Percentiles rank a stretch among this genome's conserved stretches.
Evolutionary conservation across 2,797 vertebrate genomes (phyloP).

Genomic region (Alauda arvensis): DNA sequence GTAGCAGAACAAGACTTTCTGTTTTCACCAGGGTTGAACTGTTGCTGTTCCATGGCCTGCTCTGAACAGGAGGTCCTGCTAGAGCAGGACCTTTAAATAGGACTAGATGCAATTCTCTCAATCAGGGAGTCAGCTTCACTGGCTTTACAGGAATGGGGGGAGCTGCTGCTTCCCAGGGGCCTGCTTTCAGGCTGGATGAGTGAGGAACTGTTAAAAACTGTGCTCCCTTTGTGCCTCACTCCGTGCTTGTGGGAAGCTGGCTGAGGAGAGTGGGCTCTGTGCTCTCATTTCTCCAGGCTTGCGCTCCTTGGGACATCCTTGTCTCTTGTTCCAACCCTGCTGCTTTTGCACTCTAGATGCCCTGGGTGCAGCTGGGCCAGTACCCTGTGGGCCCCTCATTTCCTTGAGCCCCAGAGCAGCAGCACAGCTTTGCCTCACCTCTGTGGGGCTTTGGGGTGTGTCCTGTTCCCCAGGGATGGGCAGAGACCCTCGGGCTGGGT

Average conservation of each 20-base stretch:
- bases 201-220: background rate
- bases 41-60: background rate
- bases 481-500: background rate
- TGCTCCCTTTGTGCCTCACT: background rate
- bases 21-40: background rate
- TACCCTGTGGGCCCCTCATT: fast-evolving
- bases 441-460: background rate
- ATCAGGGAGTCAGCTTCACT: background rate
- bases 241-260: background rate
- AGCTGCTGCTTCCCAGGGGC: background rate
- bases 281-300: background rate
- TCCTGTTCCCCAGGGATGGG: background rate
- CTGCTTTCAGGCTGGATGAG: background rate
- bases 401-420: background rate
- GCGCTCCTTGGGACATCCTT: background rate
- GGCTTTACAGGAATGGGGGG: background rate
- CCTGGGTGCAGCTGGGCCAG: background rate
- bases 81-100: background rate
- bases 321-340: background rate
- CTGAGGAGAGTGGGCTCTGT: background rate
- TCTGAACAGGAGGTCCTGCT: background rate
- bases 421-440: background rate
- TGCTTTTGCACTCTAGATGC: background rate
- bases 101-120: background rate
- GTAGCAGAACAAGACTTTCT: background rate